Evolutionary conservation across 1,140 invertebrate species (phyloP).

Genomic region (Temnothorax longispinosus): DNA sequence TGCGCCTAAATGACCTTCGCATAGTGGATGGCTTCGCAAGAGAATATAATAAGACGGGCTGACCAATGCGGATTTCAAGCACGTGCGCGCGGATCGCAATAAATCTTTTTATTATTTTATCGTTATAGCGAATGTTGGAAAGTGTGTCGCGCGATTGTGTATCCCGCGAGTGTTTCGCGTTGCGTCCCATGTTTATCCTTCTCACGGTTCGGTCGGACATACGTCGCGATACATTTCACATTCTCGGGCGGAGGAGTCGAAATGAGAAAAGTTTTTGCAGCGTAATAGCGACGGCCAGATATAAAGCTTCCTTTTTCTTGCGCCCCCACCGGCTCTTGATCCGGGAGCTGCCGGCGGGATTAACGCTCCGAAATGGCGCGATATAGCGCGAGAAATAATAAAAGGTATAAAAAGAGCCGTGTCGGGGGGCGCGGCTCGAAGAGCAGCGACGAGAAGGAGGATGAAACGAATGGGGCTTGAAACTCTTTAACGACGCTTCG

Average conservation of each 20-base stretch:
- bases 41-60: neutral
- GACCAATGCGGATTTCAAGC: neutral
- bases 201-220: slow-evolving; percentile 31
- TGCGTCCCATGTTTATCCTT: slow-evolving; percentile 18
- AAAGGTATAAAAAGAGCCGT: slow-evolving; percentile 23
- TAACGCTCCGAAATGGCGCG: slow-evolving; percentile 62
- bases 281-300: slow-evolving; percentile 75
- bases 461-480: neutral
- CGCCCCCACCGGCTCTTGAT: slow-evolving; percentile 27
- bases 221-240: slow-evolving; percentile 70
- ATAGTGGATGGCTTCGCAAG: neutral
- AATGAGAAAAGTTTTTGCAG: slow-evolving; percentile 82
- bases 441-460: neutral
- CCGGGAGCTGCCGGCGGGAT: slow-evolving; percentile 62
- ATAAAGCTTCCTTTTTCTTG: slow-evolving; percentile 39
- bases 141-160: slow-evolving; percentile 17
- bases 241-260: slow-evolving; percentile 59
- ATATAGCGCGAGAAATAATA: slow-evolving; percentile 61
- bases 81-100: neutral
- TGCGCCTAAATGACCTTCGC: neutral
- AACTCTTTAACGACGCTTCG: slow-evolving; percentile 53
- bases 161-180: neutral
- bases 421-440: neutral
- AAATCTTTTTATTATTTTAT: slow-evolving; percentile 11
- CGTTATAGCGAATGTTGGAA: slow-evolving; percentile 13